A percentile compares a stretch with the other conserved stretches of the same genome.
Evolutionary conservation across 2,888 invertebrate species (phyloP).

Genomic region (Drosophila acutilabella): DNA sequence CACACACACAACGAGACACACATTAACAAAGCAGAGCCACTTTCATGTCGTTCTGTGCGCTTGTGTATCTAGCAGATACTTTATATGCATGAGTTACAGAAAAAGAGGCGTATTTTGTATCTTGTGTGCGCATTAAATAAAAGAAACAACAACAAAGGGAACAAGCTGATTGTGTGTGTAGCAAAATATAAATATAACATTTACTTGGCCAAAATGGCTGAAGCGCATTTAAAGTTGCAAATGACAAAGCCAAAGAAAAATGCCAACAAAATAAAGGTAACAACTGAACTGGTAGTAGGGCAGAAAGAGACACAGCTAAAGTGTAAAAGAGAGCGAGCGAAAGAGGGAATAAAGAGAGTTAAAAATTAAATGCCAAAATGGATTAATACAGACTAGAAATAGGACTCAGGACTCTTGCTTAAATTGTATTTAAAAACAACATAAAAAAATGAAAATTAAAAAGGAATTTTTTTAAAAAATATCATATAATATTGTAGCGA

Average conservation of each 20-base stretch:
- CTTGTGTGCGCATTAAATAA: conserved; percentile 61
- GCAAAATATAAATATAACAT: conserved; percentile 67
- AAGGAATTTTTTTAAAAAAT: no score
- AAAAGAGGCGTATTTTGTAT: conserved; percentile 76
- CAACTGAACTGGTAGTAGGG: no score
- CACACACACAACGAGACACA: conserved; percentile 4
- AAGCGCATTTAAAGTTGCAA: conserved; percentile 33
- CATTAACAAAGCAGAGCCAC: conserved; percentile 47
- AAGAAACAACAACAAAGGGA: conserved; percentile 32
- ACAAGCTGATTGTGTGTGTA: conserved; percentile 31
- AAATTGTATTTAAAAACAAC: no score
- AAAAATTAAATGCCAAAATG: no score
- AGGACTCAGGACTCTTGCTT: no score
- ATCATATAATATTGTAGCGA: no score
- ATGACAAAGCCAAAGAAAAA: conserved; percentile 7
- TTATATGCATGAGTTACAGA: conserved; percentile 80
- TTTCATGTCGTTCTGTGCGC: conserved; percentile 55
- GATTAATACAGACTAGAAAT: no score
- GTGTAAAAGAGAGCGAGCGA: no score
- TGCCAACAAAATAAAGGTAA: no score
- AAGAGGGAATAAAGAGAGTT: no score
- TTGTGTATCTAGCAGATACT: conserved; percentile 79
- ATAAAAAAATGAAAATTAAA: no score
- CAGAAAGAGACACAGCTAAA: no score
- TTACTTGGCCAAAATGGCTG: conserved; percentile 63